Evolutionary conservation across 2,888 invertebrate species (phyloP), one percentile per base, ranked within the genome.

Genomic region (Cotesia congregata): DNA sequence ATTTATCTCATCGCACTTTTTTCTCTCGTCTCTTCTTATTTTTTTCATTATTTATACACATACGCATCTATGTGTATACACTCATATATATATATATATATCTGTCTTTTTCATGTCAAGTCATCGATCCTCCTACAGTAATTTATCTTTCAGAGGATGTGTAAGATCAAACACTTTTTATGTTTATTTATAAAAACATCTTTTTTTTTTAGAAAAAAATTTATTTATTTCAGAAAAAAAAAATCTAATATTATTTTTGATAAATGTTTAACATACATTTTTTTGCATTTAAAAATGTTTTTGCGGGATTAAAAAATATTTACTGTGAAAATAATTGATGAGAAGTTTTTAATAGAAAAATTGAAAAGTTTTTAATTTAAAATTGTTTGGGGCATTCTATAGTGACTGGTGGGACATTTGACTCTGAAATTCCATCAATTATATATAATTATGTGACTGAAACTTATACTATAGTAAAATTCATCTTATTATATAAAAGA

Each of bases 141-240:
- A 71, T 71, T 71, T 61, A 71, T 71, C 71, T 71, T 60, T 60
- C 60, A 71, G 60, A 60, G 59, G 50, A 50, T 7, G 30, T 60
- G 60, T 12, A 71, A 71, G 61, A 71, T 71, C 38, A 71, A 50
- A 59, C 38, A 71, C 6, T 20, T 39, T 59, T 60, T 50, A 41
- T 50, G 12, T 50, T 50, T 50, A 50, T 50, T 50, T 50, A 50
- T 50, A 9, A 9, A 9, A 41, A 41, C 7, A 0, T 41, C 1
- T 41, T 41, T 41, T 41, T 41, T 41, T 41, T 7, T 41, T 5
- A 5, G 7, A 1, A 41, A 50, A 50, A 50, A 50, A 50, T 50
- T 9, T 50, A 50, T 50, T 9, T 50, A 50, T 50, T 50, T 50
- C 1, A 12, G 1, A 9, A 3, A 50, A 50, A 50, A 50, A 50